Conservation (phyloP, 2,888 invertebrate genomes). For the Sylvicola cinctus region DNA sequence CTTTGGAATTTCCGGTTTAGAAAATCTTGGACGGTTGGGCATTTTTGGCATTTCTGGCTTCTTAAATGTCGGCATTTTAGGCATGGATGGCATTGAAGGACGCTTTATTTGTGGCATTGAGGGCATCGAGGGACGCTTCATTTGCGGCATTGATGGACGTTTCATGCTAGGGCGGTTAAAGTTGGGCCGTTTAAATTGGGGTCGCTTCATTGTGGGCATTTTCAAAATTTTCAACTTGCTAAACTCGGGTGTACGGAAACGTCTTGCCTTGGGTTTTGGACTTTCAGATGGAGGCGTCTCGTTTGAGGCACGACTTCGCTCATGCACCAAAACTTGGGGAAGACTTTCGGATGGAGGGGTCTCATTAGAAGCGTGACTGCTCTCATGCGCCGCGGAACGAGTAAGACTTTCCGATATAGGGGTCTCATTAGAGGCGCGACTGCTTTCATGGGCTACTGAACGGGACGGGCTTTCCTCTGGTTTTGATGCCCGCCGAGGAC, state of each 20-base stretch:
- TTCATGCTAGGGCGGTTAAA: constrained; percentile 7
- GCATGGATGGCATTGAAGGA: constrained; percentile 8
- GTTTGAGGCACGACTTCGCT: constrained; percentile 2
- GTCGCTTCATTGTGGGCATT: constrained; percentile 11
- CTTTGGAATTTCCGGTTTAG: constrained; percentile 35
- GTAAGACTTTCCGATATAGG: no score
- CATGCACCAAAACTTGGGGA: no score
- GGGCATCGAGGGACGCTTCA: not conserved
- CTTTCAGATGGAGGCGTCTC: constrained; percentile 15
- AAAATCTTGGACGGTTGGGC: constrained; percentile 28
- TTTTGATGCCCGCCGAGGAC: constrained; percentile 14
- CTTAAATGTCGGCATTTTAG: constrained; percentile 25
- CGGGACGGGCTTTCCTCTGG: not conserved
- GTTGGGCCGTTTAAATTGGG: constrained; percentile 20
- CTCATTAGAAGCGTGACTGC: no score
- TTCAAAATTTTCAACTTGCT: constrained; percentile 19
- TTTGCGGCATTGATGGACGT: not conserved
- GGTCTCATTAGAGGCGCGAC: no score
- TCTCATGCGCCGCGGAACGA: no score
- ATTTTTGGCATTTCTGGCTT: constrained; percentile 35
- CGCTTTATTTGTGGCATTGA: not conserved
- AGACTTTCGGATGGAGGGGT: no score
- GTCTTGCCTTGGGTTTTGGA: constrained; percentile 20
- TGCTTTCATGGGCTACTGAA: constrained; percentile 1
- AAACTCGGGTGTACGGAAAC: constrained; percentile 22